Conservation (phyloP, 1,140 invertebrate genomes). For the Leptopilina boulardi region DNA sequence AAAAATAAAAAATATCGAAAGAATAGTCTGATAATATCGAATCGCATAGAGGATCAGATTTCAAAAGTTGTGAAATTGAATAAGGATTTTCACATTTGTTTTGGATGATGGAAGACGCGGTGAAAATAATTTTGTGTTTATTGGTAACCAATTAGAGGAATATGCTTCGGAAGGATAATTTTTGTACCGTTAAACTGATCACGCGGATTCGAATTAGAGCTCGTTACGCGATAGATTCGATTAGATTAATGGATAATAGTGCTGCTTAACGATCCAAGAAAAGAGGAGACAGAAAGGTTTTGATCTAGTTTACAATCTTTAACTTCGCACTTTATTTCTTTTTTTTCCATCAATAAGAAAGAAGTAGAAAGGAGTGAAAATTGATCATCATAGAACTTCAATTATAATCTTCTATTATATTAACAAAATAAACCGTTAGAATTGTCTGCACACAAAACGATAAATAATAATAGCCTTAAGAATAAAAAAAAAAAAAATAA, state of each 20-base stretch:
- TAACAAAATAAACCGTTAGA: constrained; percentile 34
- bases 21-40: too few species aligned
- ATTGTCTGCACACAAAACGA: neutral
- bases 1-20: too few species aligned
- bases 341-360: constrained; percentile 22
- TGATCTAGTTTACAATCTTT: constrained; percentile 37
- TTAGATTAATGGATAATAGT: constrained; percentile 61
- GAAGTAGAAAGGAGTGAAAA: neutral
- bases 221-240: constrained; percentile 66
- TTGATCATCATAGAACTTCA: constrained; percentile 41
- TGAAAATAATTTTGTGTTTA: constrained; percentile 9
- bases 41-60: too few species aligned
- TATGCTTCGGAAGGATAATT: constrained; percentile 57
- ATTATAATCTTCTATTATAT: constrained; percentile 45
- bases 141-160: constrained; percentile 50
- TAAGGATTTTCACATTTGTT: neutral
- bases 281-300: constrained; percentile 36
- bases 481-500: too few species aligned
- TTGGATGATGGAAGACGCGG: neutral
- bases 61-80: neutral
- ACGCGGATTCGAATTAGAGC: constrained; percentile 61
- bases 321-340: constrained; percentile 48
- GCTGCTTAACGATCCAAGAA: constrained; percentile 55
- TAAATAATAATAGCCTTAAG: too few species aligned
- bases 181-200: constrained; percentile 65